These are phyloP conservation scores for Pampus argenteus DNA, from an alignment of 2,797 vertebrate genomes.

Conservation along the genomic window DNA sequence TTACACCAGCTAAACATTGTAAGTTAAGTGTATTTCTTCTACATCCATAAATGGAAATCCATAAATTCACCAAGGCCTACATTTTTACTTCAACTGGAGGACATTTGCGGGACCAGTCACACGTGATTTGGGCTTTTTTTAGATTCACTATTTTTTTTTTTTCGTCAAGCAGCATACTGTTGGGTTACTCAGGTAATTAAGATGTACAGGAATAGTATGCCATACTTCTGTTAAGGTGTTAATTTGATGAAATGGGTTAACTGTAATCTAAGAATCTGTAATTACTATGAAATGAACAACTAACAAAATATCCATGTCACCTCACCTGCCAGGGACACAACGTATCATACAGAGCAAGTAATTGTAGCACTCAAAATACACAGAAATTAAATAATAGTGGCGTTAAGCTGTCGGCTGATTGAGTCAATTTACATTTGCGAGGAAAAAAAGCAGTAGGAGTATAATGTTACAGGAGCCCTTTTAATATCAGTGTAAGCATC, in stretches of 20 bases:
- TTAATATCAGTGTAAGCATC: not conserved
- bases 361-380: not conserved
- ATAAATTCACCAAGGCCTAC: not conserved
- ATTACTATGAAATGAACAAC: not conserved
- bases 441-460: not conserved
- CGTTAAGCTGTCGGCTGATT: not conserved
- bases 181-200: conserved; percentile 17
- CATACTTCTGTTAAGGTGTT: conserved; percentile 9
- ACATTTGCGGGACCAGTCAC: conserved; percentile 2
- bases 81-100: not conserved
- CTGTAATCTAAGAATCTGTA: not conserved
- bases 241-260: not conserved
- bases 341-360: not conserved
- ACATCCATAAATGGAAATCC: not conserved
- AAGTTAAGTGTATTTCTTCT: not conserved
- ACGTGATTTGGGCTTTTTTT: conserved; percentile 2
- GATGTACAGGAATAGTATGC: conserved; percentile 1
- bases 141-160: conserved; percentile 30
- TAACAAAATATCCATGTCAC: not conserved
- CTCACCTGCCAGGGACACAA: not conserved
- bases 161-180: conserved; percentile 6
- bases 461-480: not conserved
- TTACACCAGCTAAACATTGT: not conserved
- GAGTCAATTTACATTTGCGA: not conserved
- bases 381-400: not conserved